Conservation (phyloP, 2,888 invertebrate species). For the Bursaphelenchus okinawaensis region DNA sequence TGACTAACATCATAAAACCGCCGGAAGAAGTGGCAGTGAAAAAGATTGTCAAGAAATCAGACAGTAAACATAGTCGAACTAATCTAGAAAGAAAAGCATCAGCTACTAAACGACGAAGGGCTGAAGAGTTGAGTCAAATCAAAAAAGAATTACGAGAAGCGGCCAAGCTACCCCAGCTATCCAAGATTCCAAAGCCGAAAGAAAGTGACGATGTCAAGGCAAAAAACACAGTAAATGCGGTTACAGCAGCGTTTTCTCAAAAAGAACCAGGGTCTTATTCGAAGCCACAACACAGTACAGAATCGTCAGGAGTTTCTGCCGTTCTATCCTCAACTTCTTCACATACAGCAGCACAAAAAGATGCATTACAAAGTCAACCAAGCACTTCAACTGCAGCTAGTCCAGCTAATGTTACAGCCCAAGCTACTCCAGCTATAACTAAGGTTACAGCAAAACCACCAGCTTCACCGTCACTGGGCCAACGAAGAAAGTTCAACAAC, state of each 20-base stretch:
- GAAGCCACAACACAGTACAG: background rate
- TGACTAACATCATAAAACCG: background rate
- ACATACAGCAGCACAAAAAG: slow-evolving; percentile 31
- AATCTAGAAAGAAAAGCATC: slow-evolving; percentile 22
- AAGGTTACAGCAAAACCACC: slow-evolving; percentile 7
- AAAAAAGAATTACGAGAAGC: slow-evolving; percentile 30
- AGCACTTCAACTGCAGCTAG: background rate
- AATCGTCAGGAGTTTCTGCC: background rate
- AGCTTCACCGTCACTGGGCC: background rate
- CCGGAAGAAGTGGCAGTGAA: background rate
- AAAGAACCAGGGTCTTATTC: background rate
- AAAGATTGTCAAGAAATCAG: background rate
- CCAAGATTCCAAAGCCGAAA: slow-evolving; percentile 8
- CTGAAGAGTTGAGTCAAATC: slow-evolving; percentile 32
- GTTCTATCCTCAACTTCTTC: slow-evolving; percentile 3
- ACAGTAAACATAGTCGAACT: background rate
- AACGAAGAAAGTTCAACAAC: background rate
- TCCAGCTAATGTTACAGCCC: slow-evolving; percentile 17
- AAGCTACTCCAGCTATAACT: slow-evolving; percentile 1
- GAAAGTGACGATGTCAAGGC: slow-evolving; percentile 47
- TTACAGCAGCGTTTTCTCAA: slow-evolving; percentile 50
- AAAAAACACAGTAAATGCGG: slow-evolving; percentile 54
- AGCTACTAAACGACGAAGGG: slow-evolving; percentile 12
- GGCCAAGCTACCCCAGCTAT: slow-evolving; percentile 25
- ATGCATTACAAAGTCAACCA: slow-evolving; percentile 17